phyloP scores from a whole-genome alignment of 53 echinoderm and acorn worm species.

The Hippasteria phrygiana region DNA sequence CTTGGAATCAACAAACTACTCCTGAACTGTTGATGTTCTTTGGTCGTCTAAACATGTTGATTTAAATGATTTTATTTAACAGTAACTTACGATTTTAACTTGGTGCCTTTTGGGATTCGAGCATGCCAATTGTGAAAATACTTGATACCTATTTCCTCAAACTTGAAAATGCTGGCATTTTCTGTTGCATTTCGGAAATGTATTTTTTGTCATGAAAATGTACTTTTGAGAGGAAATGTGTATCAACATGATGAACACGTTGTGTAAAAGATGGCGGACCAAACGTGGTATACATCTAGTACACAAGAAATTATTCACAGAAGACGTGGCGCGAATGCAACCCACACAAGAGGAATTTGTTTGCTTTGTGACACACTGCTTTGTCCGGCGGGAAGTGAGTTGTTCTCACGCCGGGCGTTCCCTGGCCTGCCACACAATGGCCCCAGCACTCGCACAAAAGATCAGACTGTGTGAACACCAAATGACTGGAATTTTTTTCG shows the following conservation, averaged over 20 bases:
- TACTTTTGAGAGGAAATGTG: too few relatives aligned
- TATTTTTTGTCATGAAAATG: neutral
- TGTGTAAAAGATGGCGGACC: too few relatives aligned
- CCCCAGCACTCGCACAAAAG: slow-evolving; percentile 10
- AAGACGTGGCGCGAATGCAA: neutral
- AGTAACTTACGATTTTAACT: slow-evolving; percentile 16
- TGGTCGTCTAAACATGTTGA: slow-evolving; percentile 57
- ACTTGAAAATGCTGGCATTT: neutral
- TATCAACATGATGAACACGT: too few relatives aligned
- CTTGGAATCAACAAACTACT: slow-evolving; percentile 27
- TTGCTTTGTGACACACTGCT: slow-evolving; percentile 26
- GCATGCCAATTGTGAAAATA: neutral
- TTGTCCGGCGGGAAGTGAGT: slow-evolving; percentile 19
- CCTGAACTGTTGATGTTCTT: slow-evolving; percentile 44
- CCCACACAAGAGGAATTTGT: neutral
- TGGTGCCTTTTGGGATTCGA: slow-evolving; percentile 41
- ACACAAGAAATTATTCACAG: neutral
- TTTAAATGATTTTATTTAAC: slow-evolving; percentile 53
- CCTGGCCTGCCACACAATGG: neutral
- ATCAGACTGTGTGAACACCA: slow-evolving; percentile 7
- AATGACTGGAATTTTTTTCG: slow-evolving; percentile 47
- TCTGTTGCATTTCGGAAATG: neutral
- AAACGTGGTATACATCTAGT: too few relatives aligned
- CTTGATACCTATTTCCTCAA: neutral
- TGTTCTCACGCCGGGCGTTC: slow-evolving; percentile 15